Conservation (phyloP, 2,888 invertebrate species). For the Drosophila ustulata region DNA sequence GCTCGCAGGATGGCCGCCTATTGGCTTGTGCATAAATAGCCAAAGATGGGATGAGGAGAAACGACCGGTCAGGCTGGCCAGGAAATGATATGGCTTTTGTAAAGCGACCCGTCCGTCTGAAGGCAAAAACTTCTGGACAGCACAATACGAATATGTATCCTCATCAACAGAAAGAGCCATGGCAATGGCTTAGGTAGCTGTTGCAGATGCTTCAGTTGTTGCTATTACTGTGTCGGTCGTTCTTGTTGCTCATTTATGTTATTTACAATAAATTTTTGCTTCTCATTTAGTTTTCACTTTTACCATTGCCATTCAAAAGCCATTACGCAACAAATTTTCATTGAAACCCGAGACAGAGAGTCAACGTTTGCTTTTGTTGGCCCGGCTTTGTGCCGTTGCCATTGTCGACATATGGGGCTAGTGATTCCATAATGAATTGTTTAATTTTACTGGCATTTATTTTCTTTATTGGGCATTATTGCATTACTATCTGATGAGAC, state of each 20-base stretch:
- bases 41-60: conserved; percentile 1
- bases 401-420: conserved; percentile 24
- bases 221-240: not conserved
- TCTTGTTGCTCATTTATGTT: conserved; percentile 48
- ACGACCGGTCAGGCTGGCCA: conserved; percentile 13
- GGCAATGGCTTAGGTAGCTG: conserved; percentile 23
- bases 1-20: conserved; percentile 21
- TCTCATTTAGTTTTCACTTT: conserved; percentile 72
- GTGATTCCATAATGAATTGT: conserved; percentile 66
- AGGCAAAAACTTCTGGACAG: conserved; percentile 41
- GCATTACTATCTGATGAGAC: conserved; percentile 28
- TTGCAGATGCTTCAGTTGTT: conserved; percentile 13
- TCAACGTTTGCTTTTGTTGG: conserved; percentile 27
- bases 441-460: conserved; percentile 44
- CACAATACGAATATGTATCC: conserved; percentile 45
- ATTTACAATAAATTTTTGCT: conserved; percentile 61
- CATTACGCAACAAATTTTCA: conserved; percentile 64
- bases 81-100: conserved; percentile 59
- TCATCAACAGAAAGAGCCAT: conserved; percentile 30
- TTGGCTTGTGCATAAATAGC: conserved; percentile 49
- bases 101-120: conserved; percentile 21
- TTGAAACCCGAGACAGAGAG: conserved; percentile 17
- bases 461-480: conserved; percentile 53
- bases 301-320: conserved; percentile 51
- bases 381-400: conserved; percentile 1